Evolutionary conservation across 2,797 vertebrate genomes (phyloP).

Genomic region (Karalla daura): DNA sequence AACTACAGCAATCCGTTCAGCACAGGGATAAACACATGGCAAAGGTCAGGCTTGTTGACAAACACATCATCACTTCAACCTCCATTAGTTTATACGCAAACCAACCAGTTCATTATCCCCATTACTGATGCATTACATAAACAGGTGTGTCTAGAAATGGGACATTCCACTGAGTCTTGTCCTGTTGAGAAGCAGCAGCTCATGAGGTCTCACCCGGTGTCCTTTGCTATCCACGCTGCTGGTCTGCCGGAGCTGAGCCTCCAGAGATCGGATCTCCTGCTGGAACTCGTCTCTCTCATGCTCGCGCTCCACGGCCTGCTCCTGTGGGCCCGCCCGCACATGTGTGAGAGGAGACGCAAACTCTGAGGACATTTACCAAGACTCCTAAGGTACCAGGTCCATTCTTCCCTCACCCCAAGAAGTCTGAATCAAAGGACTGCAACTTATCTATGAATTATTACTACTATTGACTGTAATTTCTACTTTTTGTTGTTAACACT

Average conservation of each 20-base stretch:
- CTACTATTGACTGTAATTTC: too few species aligned
- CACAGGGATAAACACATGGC: constrained; percentile 72
- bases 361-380: too few species aligned
- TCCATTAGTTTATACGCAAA: constrained; percentile 5
- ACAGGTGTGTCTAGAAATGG: constrained; percentile 2
- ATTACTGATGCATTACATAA: constrained; percentile 10
- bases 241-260: constrained; percentile 85
- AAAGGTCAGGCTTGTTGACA: constrained; percentile 67
- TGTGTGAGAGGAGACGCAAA: constrained; percentile 1
- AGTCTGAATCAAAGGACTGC: too few species aligned
- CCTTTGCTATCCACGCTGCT: constrained; percentile 71
- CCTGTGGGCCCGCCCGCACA: constrained; percentile 83
- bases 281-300: constrained; percentile 98
- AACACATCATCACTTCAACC: constrained; percentile 48
- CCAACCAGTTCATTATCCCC: background rate
- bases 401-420: too few species aligned
- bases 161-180: background rate
- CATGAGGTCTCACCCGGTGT: constrained; percentile 60
- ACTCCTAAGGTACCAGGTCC: too few species aligned
- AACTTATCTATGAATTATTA: too few species aligned
- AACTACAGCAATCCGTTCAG: constrained; percentile 83
- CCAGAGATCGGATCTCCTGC: constrained; percentile 92
- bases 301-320: constrained; percentile 95
- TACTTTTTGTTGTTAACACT: too few species aligned
- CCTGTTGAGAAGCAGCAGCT: background rate